A percentile compares a stretch with the other conserved stretches of the same genome.
These are phyloP conservation scores for Trissoscelio sp. DNA, from an alignment of 2,888 invertebrate genomes.

Conservation along the genomic window DNA sequence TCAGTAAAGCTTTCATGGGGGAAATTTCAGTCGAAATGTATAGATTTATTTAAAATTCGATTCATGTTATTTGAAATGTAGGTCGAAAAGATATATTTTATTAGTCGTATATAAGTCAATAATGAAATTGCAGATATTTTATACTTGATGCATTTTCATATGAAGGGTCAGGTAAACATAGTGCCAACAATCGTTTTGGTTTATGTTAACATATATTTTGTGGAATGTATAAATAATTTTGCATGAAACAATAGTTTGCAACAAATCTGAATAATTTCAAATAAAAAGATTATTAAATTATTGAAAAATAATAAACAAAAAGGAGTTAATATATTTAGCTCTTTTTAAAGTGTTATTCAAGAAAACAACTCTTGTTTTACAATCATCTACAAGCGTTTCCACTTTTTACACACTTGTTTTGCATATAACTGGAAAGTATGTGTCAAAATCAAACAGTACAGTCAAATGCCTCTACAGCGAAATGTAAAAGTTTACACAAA, in stretches of 20 bases:
- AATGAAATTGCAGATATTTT: conserved; percentile 35
- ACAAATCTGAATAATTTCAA: neutral
- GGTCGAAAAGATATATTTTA: conserved; percentile 38
- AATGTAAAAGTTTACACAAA: neutral
- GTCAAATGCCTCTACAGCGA: neutral
- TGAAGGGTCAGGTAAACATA: neutral
- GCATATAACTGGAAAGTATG: neutral
- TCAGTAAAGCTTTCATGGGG: neutral
- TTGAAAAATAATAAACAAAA: too few relatives aligned
- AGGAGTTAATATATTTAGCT: too few relatives aligned
- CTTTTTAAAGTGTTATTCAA: too few relatives aligned
- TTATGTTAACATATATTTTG: neutral
- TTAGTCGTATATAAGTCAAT: conserved; percentile 23
- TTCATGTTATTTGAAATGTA: conserved; percentile 22
- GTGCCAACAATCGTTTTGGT: neutral
- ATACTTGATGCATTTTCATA: conserved; percentile 1
- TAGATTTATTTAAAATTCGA: conserved; percentile 28
- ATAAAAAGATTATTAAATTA: neutral
- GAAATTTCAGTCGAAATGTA: conserved; percentile 12
- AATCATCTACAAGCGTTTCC: too few relatives aligned
- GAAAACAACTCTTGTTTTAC: too few relatives aligned
- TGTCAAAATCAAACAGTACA: neutral
- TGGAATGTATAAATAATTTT: neutral
- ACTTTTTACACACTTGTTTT: neutral
- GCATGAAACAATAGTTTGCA: neutral